Conservation (phyloP, 2,797 vertebrate species). For the Varecia variegata region DNA sequence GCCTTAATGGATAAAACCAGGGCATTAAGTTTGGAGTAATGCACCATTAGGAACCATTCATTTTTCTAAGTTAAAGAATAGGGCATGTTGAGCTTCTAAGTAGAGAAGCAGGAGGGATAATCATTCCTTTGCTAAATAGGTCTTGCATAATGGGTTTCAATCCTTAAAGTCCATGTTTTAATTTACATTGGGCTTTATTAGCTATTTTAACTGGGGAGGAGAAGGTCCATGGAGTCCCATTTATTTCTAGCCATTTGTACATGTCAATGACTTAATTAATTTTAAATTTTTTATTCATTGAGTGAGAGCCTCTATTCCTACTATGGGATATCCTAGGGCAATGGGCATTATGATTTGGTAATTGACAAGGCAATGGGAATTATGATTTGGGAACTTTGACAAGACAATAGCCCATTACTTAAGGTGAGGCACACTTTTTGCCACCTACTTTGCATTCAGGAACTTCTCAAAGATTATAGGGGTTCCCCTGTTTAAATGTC, state of each 20-base stretch:
- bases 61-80: neutral
- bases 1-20: neutral
- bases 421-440: neutral
- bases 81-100: neutral
- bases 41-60: neutral
- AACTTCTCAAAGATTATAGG: neutral
- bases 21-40: neutral
- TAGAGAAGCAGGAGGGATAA: neutral
- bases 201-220: neutral
- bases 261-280: neutral
- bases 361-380: neutral
- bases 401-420: neutral
- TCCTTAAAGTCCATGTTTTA: neutral
- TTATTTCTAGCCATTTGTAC: neutral
- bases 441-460: neutral
- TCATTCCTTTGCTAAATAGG: neutral
- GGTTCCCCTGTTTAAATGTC: neutral
- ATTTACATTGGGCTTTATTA: neutral
- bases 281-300: neutral
- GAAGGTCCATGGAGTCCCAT: neutral
- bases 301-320: neutral
- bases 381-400: neutral
- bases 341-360: neutral
- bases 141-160: neutral
- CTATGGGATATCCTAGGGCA: neutral